These are phyloP conservation scores for Syngnathus acus DNA, from an alignment of 2,797 vertebrate genomes.

Conservation along the genomic window DNA sequence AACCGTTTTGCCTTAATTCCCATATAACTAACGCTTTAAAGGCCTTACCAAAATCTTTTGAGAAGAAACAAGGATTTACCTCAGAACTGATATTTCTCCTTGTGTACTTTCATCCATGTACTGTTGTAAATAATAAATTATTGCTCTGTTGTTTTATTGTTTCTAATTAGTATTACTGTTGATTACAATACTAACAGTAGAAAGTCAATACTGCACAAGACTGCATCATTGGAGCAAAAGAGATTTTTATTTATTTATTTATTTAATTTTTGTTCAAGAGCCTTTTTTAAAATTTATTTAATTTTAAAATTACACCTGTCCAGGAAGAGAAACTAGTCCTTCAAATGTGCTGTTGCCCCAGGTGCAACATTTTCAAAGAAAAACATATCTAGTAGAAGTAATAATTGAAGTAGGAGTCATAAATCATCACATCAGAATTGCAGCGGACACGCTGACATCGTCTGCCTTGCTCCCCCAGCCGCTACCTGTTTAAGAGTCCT, in stretches of 20 bases:
- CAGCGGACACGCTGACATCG: background rate
- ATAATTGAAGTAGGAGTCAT: background rate
- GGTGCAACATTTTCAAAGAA: background rate
- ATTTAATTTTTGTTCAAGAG: background rate
- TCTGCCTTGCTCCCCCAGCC: background rate
- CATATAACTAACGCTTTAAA: background rate
- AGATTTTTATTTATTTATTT: no score
- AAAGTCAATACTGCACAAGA: background rate
- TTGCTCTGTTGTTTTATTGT: background rate
- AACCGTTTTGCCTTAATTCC: background rate
- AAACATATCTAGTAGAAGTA: no score
- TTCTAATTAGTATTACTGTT: background rate
- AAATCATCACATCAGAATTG: background rate
- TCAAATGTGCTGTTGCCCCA: background rate
- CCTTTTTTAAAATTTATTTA: no score
- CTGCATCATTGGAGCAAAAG: no score
- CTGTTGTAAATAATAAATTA: conserved; percentile 8
- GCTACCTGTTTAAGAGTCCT: background rate
- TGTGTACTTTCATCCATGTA: background rate
- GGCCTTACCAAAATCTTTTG: background rate
- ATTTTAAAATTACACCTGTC: no score
- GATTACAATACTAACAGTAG: background rate
- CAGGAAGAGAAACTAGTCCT: background rate
- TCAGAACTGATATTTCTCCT: background rate
- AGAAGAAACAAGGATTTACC: background rate